phyloP scores from a whole-genome alignment of 1,140 invertebrate species.

The Apis florea region DNA sequence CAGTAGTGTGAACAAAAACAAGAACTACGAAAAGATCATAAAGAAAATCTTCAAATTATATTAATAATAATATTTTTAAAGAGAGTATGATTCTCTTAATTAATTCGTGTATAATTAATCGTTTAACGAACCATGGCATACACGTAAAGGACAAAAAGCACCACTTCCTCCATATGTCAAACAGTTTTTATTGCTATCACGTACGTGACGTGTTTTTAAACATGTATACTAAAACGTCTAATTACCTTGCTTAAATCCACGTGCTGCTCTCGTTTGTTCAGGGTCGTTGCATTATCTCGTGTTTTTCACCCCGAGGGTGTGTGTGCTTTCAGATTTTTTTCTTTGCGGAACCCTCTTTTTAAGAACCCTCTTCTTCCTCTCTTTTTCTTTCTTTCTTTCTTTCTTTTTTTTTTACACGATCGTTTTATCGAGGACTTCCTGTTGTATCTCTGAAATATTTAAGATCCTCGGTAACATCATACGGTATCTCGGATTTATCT shows the following conservation, averaged over 20 bases:
- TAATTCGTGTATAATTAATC: background rate
- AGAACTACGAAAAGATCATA: too few species aligned
- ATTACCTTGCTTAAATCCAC: constrained; percentile 18
- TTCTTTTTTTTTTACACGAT: background rate
- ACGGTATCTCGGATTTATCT: background rate
- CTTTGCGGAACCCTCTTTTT: background rate
- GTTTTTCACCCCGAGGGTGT: constrained; percentile 15
- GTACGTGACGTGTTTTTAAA: constrained; percentile 20
- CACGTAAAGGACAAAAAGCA: background rate
- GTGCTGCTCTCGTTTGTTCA: constrained; percentile 25
- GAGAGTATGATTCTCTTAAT: background rate
- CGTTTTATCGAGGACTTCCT: constrained; percentile 24
- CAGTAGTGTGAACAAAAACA: background rate
- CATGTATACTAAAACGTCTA: constrained; percentile 1
- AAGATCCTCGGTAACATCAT: background rate
- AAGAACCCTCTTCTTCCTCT: background rate
- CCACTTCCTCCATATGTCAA: background rate
- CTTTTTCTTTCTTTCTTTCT: too few species aligned
- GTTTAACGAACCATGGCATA: background rate
- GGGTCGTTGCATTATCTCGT: constrained; percentile 25
- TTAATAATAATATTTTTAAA: background rate
- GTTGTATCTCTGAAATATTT: background rate
- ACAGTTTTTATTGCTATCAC: constrained; percentile 14
- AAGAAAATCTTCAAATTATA: too few species aligned
- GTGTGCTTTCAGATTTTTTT: background rate